phyloP scores from a whole-genome alignment of 1,140 invertebrate species.

The Triops longicaudatus region DNA sequence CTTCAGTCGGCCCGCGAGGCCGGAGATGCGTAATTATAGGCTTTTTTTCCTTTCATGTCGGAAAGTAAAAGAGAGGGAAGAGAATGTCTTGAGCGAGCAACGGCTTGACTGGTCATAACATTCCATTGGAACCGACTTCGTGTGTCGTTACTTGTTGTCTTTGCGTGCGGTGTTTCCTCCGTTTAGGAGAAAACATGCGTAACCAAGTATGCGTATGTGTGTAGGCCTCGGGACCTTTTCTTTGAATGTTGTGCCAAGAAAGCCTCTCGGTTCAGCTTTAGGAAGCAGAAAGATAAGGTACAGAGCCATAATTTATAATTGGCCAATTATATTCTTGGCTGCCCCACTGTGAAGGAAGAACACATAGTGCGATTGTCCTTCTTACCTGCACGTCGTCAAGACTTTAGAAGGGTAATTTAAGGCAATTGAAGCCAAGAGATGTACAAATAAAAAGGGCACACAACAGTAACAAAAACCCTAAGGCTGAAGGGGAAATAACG shows the following conservation, averaged over 20 bases:
- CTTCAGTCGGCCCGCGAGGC: not conserved
- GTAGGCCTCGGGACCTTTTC: not conserved
- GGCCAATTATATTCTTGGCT: not conserved
- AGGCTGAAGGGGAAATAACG: not conserved
- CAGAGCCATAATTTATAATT: not conserved
- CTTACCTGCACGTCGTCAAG: not conserved
- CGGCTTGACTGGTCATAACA: not conserved
- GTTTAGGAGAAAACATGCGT: not conserved
- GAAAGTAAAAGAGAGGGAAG: not conserved
- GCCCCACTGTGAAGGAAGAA: not conserved
- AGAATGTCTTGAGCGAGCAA: not conserved
- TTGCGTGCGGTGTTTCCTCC: not conserved
- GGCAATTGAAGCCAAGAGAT: not conserved
- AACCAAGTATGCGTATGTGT: not conserved
- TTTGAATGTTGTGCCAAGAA: not conserved
- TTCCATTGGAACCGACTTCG: not conserved
- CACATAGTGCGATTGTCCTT: not conserved
- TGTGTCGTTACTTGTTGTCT: not conserved
- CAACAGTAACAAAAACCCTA: not conserved
- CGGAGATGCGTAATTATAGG: slow-evolving; percentile 5
- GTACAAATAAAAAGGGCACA: not conserved
- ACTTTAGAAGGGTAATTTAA: not conserved
- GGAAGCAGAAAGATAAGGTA: not conserved
- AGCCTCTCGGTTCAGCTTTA: not conserved
- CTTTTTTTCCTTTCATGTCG: not conserved